Evolutionary conservation across 2,888 invertebrate genomes (phyloP).

Genomic region (Glyphotaelius pellucidus): DNA sequence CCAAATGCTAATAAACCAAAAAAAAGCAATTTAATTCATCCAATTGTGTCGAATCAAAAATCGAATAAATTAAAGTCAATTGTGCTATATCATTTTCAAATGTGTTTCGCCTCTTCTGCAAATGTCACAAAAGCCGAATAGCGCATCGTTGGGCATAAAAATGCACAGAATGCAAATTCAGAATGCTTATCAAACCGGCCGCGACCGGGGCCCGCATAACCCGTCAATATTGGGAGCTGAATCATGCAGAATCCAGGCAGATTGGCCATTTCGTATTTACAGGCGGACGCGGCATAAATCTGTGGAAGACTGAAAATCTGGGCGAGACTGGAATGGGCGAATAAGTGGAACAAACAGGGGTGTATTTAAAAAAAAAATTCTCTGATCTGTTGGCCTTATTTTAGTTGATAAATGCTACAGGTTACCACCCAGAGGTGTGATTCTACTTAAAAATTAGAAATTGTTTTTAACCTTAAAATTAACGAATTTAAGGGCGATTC

Average conservation of each 20-base stretch:
- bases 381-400: not conserved
- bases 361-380: not conserved
- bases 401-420: no score
- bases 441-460: no score
- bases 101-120: not conserved
- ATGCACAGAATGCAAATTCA: slow-evolving; percentile 15
- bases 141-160: slow-evolving; percentile 2
- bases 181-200: slow-evolving; percentile 15
- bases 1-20: not conserved
- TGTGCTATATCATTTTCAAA: not conserved
- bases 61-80: not conserved
- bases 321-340: not conserved
- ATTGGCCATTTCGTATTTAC: slow-evolving; percentile 33
- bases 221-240: slow-evolving; percentile 17
- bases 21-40: not conserved
- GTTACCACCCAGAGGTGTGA: no score
- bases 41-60: not conserved
- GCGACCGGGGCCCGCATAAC: not conserved
- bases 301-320: slow-evolving; percentile 1
- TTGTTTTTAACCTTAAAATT: no score
- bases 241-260: slow-evolving; percentile 7
- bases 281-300: slow-evolving; percentile 32
- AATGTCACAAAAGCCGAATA: not conserved
- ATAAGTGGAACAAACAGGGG: not conserved
- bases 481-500: no score